A percentile compares a stretch with the other conserved stretches of the same genome.
Conservation (phyloP, 2,797 vertebrate species). For the Cygnus olor region DNA sequence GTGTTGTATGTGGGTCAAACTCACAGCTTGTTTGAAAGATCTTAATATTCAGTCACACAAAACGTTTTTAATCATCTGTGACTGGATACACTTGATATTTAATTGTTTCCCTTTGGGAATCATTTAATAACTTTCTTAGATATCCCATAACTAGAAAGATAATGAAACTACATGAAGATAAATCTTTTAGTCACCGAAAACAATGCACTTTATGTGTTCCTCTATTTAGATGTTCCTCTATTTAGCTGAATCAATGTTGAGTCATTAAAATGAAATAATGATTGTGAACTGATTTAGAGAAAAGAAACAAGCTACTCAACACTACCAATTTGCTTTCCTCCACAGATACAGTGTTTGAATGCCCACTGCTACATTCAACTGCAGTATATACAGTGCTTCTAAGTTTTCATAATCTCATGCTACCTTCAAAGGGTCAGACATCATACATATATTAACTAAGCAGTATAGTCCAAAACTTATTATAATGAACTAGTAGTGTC, state of each 20-base stretch:
- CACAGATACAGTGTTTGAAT: background rate
- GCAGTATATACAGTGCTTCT: constrained; percentile 20
- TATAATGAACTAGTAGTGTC: constrained; percentile 81
- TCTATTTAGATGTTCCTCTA: constrained; percentile 50
- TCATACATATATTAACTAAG: constrained; percentile 71
- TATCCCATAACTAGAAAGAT: constrained; percentile 60
- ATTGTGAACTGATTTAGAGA: constrained; percentile 62
- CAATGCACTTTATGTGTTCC: constrained; percentile 36
- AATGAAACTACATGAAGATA: constrained; percentile 49
- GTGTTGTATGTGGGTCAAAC: background rate
- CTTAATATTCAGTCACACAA: background rate
- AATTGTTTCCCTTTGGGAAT: constrained; percentile 30
- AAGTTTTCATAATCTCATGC: constrained; percentile 70
- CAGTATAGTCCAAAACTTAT: constrained; percentile 77
- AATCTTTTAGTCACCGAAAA: constrained; percentile 46
- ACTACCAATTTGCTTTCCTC: constrained; percentile 32
- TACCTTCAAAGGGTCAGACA: constrained; percentile 69
- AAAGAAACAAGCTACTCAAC: constrained; percentile 48
- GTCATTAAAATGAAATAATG: constrained; percentile 69
- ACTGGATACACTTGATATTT: constrained; percentile 27
- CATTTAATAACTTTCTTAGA: constrained; percentile 30
- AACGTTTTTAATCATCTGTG: constrained; percentile 34
- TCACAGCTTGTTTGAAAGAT: background rate
- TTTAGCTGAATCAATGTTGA: constrained; percentile 59
- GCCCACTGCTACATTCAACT: background rate